Base-by-base conservation (phyloP, 1,140 invertebrate genomes). In the Calosoma granatense region DNA sequence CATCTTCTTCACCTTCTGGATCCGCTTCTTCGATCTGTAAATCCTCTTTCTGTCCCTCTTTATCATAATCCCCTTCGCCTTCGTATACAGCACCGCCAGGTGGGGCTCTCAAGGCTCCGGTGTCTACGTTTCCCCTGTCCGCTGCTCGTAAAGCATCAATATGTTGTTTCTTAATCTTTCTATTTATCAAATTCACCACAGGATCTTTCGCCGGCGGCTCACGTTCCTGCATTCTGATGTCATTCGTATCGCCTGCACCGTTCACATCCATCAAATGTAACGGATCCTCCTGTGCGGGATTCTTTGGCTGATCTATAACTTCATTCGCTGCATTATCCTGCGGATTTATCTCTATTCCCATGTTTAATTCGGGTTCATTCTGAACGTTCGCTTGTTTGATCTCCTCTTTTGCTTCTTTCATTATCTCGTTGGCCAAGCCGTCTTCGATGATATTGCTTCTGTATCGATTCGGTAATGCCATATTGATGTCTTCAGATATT, bases 221-320 rank as follows among this genome's bases (percentile, higher is more conserved):
- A 53, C 62, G 58, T 9, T 23, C 58, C n/a, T 63, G 39, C 14
- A 43, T 58, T 26, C 59, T 59, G 41, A 21, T 26, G 57, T 58
- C 54, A 22, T 61, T 58, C 20, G 41, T 41, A 20, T 69, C 69
- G 2, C 62, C 61, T 64, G 65, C 68, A 11, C 51, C 63, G 55
- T 71, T 68, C 51, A 30, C 26, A 17, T 47, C 41, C 41, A 47
- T 47, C 17, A 47, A 17, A 47, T 47, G 9, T 47, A 47, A 47
- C 9, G 41, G 41, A 17, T 71, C 68, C 21, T 65, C 66, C 20
- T 70, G 64, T 20, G 53, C 54, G 23, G 39, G 12, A 51, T 47
- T n/a, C 11, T 58, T 51, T 22, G 54, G 54, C 26, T 58, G 57
- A 55, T 58, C 26, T 20, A 55, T 58, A 2, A 58, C 20, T 19